phyloP scores from a whole-genome alignment of 2,113 vertebrate genomes.

The Speoplatyrhinus poulsoni region DNA sequence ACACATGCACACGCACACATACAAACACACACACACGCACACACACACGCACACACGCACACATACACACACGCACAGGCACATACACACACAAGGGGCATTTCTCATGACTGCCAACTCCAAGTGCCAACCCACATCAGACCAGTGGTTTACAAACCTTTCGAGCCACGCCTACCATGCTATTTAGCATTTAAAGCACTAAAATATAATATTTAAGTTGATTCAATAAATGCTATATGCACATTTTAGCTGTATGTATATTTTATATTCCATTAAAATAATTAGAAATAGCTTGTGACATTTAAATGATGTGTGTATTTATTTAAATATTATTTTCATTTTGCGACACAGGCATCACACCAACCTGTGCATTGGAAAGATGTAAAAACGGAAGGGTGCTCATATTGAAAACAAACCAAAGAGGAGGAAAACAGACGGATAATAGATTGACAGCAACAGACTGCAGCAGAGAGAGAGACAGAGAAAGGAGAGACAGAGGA shows the following conservation, averaged over 20 bases:
- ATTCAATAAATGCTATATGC: too few relatives aligned
- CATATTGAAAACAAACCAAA: slow-evolving; percentile 21
- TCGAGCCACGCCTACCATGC: too few relatives aligned
- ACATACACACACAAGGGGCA: slow-evolving; percentile 10
- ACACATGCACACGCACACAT: not conserved
- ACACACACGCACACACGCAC: slow-evolving; percentile 23
- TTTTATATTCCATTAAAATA: too few relatives aligned
- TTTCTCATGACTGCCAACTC: slow-evolving; percentile 2
- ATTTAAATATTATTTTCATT: too few relatives aligned
- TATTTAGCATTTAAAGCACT: too few relatives aligned
- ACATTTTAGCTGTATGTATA: too few relatives aligned
- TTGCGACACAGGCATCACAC: too few relatives aligned
- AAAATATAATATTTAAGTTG: too few relatives aligned
- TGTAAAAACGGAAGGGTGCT: slow-evolving; percentile 15
- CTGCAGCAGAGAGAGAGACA: slow-evolving; percentile 58
- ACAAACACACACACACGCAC: not conserved
- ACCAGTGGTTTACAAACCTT: too few relatives aligned
- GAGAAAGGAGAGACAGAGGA: slow-evolving; percentile 52
- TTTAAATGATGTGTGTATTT: too few relatives aligned
- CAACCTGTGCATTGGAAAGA: not conserved
- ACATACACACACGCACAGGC: not conserved
- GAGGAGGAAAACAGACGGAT: slow-evolving; percentile 22
- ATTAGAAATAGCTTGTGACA: too few relatives aligned
- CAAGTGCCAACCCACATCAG: too few relatives aligned
- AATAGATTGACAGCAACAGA: slow-evolving; percentile 47